Evolutionary conservation across 2,888 invertebrate genomes (phyloP), one percentile per base, ranked within the genome.

Genomic region (Ophion ventricosus): DNA sequence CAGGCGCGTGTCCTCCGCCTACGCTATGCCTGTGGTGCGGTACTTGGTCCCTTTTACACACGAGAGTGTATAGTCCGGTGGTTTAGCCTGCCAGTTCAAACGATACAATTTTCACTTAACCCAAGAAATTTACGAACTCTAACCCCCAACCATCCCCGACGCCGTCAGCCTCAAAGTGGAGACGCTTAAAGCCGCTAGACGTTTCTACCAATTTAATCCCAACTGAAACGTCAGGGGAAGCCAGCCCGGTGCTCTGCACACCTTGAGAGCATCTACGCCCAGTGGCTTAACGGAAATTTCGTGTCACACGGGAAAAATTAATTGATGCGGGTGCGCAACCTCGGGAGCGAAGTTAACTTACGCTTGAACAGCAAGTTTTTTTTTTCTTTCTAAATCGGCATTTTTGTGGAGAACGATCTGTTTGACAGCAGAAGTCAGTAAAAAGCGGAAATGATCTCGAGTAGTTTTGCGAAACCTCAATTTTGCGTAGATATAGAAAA

Each of bases 71-170:
- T 64, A 40, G 20, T 25, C 17, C 59, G 66, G 54, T 63, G 61
- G 43, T 73, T 82, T 76, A 72, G 49, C 10, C 59, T 54, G 72
- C 43, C 81, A 67, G 54, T 84, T 82, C 72, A 76, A 82, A 61
- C 61, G 56, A 7, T 72, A 72, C 66, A 82, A 82, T 76, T 76
- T 84, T 84, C 66, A 76, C 81, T 79, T 70, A 79, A 23, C 75
- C 29, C 75, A 23, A 56, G 56, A 17, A 79, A 81, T 75, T 78
- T 78, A 74, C 64, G 74, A 75, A 75, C 49, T 77, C 17, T 23
- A 72, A 4, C 17, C 17, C 17, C 14, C 49, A 14, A 2, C 17
- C 14, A 17, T 4, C 49, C 14, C 49, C 49, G 4, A 17, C 49
- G 14, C 17, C 14, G 4, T 3, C 49, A 57, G 56, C 72, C 49